These are phyloP conservation scores for Helicoverpa zea DNA, from an alignment of 1,140 invertebrate species.

Conservation along the genomic window DNA sequence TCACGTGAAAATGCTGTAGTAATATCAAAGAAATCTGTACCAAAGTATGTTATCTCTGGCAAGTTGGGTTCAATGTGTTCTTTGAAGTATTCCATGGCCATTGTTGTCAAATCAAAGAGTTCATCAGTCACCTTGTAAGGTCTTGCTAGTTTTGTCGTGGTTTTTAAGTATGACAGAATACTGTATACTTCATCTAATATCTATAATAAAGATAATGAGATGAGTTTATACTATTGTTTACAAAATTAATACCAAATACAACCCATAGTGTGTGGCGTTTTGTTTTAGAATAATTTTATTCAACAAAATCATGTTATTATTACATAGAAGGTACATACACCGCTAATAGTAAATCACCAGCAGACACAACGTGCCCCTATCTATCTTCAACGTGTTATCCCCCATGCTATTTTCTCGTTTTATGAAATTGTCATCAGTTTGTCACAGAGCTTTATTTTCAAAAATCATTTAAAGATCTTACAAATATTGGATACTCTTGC, in stretches of 20 bases:
- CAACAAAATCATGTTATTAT: too few relatives aligned
- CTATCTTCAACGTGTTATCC: too few relatives aligned
- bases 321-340: too few relatives aligned
- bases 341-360: too few relatives aligned
- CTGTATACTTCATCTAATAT: constrained; percentile 92
- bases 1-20: constrained; percentile 90
- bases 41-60: constrained; percentile 95
- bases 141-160: constrained; percentile 92
- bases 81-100: constrained; percentile 98
- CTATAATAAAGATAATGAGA: constrained; percentile 67
- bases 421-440: too few relatives aligned
- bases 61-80: constrained; percentile 95
- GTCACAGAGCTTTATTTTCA: too few relatives aligned
- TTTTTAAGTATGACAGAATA: constrained; percentile 94
- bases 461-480: too few relatives aligned
- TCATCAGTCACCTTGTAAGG: constrained; percentile 96
- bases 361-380: too few relatives aligned
- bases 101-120: constrained; percentile 96
- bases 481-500: too few relatives aligned
- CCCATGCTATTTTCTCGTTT: too few relatives aligned
- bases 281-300: neutral
- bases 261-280: neutral
- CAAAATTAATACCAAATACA: neutral
- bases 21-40: constrained; percentile 93
- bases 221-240: constrained; percentile 18